Conservation (phyloP, 2,113 vertebrate genomes). For the Hemicordylus capensis region DNA sequence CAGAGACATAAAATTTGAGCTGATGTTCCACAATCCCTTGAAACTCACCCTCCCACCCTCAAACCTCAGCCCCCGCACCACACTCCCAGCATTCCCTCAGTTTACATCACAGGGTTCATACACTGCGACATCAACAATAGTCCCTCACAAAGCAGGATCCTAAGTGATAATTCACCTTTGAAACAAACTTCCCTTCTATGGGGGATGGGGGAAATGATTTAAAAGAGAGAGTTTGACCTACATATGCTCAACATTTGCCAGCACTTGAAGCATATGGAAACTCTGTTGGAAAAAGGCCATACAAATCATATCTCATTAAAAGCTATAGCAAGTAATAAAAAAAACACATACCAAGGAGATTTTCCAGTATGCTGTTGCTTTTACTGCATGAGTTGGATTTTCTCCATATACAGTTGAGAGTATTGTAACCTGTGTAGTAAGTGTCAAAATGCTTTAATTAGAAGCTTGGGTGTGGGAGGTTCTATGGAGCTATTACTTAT, state of each 20-base stretch:
- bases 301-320: conserved; percentile 29
- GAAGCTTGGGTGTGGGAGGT: conserved; percentile 22
- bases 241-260: conserved; percentile 44
- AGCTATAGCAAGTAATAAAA: conserved; percentile 21
- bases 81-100: not conserved
- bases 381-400: conserved; percentile 30
- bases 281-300: conserved; percentile 34
- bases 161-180: conserved; percentile 13
- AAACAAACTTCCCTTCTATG: not conserved
- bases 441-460: conserved; percentile 57
- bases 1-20: not conserved
- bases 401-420: conserved; percentile 53
- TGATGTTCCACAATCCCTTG: too few relatives aligned
- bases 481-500: conserved; percentile 54
- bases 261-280: conserved; percentile 26
- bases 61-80: not conserved
- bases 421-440: conserved; percentile 62
- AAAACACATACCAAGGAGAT: not conserved
- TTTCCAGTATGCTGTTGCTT: not conserved
- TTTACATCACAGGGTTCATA: not conserved
- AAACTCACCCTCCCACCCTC: too few relatives aligned
- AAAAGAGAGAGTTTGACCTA: conserved; percentile 41
- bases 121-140: not conserved
- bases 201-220: conserved; percentile 19
- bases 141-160: not conserved